Percentiles rank a stretch among this genome's conserved stretches.
phyloP scores from a whole-genome alignment of 1,140 invertebrate genomes.

The Bombus soroeensis region DNA sequence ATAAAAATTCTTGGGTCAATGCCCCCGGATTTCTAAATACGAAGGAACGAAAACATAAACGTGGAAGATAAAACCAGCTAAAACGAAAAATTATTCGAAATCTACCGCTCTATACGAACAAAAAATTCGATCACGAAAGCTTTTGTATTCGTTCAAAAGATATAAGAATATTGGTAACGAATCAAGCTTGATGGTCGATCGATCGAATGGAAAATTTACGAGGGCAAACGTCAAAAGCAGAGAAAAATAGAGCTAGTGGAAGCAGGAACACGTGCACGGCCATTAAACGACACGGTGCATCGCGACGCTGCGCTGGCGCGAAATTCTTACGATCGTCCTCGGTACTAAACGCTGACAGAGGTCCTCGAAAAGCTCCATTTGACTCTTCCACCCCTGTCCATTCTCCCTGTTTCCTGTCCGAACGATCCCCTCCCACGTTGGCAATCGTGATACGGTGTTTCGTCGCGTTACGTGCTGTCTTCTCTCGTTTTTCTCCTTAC shows the following conservation, averaged over 20 bases:
- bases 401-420: background rate
- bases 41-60: too few relatives aligned
- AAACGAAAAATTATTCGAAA: too few relatives aligned
- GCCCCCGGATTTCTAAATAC: rapidly evolving
- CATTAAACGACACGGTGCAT: slow-evolving; percentile 53
- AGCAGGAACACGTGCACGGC: slow-evolving; percentile 24
- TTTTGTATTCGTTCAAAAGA: background rate
- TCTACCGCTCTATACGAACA: too few relatives aligned
- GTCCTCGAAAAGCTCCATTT: slow-evolving; percentile 51
- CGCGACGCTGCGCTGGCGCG: slow-evolving; percentile 20
- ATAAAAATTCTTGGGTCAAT: background rate
- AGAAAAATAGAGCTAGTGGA: too few relatives aligned
- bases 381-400: background rate
- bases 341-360: slow-evolving; percentile 63
- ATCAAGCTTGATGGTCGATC: background rate
- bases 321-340: slow-evolving; percentile 48
- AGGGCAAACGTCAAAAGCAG: too few relatives aligned
- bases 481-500: slow-evolving; percentile 63
- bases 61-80: too few relatives aligned
- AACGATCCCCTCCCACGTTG: background rate
- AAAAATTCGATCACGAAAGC: too few relatives aligned
- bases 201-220: background rate
- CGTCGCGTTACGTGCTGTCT: slow-evolving; percentile 60
- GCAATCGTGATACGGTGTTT: slow-evolving; percentile 62
- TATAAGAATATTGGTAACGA: background rate